A percentile compares a stretch with the other conserved stretches of the same genome.
These are phyloP conservation scores for Medauroidea extradentata DNA, from an alignment of 1,140 invertebrate genomes.

Conservation along the genomic window DNA sequence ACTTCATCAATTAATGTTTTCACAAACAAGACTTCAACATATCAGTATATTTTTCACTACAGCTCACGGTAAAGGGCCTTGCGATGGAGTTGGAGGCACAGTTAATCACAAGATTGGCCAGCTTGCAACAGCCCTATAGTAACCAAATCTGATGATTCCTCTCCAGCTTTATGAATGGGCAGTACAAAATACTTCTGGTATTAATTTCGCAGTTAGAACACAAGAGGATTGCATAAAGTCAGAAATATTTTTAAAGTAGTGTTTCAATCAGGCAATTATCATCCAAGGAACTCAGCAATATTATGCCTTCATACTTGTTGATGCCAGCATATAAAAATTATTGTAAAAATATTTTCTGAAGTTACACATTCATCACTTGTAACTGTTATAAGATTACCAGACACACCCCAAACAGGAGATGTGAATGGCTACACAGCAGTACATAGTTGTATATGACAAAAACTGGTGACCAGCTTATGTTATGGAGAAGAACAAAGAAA, in stretches of 20 bases:
- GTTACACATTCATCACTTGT: no score
- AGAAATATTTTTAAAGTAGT: background rate
- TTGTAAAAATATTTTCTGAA: no score
- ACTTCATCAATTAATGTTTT: constrained; percentile 1
- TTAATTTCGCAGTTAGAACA: constrained; percentile 5
- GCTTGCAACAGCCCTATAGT: constrained; percentile 20
- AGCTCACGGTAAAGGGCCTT: constrained; percentile 24
- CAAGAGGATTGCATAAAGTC: background rate
- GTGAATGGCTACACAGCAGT: no score
- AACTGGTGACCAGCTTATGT: no score
- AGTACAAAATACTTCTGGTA: background rate
- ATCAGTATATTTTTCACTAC: constrained; percentile 27
- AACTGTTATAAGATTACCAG: no score
- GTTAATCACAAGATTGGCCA: constrained; percentile 28
- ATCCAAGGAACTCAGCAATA: constrained; percentile 5
- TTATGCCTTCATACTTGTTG: constrained; percentile 3
- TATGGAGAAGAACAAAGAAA: no score
- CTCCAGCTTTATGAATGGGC: constrained; percentile 16
- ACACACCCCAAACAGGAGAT: no score
- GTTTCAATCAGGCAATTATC: constrained; percentile 3
- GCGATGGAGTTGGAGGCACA: constrained; percentile 15
- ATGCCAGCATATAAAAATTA: no score
- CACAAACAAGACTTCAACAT: constrained; percentile 22
- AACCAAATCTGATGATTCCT: constrained; percentile 18
- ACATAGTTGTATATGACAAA: no score